These are phyloP conservation scores for Eupithecia abbreviata DNA, from an alignment of 2,888 invertebrate genomes.

Conservation along the genomic window DNA sequence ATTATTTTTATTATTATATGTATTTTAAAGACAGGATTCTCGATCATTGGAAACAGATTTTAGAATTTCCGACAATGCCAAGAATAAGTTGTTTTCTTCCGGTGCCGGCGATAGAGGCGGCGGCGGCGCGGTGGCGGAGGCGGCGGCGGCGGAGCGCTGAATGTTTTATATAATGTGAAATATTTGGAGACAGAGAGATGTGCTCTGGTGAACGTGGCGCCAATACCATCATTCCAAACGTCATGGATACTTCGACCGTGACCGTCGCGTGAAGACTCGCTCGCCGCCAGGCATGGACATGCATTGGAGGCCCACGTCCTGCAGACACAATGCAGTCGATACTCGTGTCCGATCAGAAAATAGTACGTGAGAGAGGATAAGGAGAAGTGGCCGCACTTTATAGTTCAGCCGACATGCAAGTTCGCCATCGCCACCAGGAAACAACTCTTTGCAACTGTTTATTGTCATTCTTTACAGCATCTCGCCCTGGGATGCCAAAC, in stretches of 20 bases:
- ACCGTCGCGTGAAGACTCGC: too few relatives aligned
- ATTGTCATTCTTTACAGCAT: not conserved
- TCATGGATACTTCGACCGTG: not conserved
- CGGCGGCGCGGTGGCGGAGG: not conserved
- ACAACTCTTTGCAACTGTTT: not conserved
- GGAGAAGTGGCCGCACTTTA: too few relatives aligned
- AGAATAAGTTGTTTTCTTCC: slow-evolving; percentile 1
- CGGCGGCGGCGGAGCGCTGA: not conserved
- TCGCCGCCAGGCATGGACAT: too few relatives aligned
- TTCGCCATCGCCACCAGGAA: not conserved
- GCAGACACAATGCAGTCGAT: too few relatives aligned
- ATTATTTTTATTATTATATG: too few relatives aligned
- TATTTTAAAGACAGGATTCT: too few relatives aligned
- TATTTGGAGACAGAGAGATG: not conserved
- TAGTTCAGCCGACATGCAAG: not conserved
- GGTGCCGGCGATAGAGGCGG: not conserved
- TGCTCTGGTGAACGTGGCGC: not conserved
- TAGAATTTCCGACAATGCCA: too few relatives aligned
- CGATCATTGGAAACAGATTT: not conserved
- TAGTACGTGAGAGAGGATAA: not conserved
- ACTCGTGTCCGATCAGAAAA: too few relatives aligned
- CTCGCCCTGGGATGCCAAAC: too few relatives aligned
- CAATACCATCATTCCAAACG: not conserved
- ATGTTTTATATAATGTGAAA: not conserved
- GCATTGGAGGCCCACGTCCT: too few relatives aligned